Conservation (phyloP, 2,797 vertebrate genomes). For the Pangasius djambal region DNA sequence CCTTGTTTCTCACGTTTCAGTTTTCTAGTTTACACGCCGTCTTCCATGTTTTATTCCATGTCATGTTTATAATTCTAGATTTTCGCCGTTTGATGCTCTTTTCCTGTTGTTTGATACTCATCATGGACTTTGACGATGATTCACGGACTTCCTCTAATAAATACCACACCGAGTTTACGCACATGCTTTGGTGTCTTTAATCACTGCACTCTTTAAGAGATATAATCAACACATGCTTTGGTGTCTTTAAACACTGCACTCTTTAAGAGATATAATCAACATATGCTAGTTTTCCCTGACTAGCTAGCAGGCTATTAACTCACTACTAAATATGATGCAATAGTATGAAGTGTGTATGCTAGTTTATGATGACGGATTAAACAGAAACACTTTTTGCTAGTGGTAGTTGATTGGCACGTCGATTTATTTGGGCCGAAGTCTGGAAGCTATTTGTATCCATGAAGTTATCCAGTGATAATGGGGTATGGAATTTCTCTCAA, state of each 20-base stretch:
- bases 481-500: constrained; percentile 12
- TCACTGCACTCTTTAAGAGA: not conserved
- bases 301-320: not conserved
- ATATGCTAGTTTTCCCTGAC: not conserved
- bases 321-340: not conserved
- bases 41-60: too few relatives aligned
- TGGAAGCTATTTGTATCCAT: constrained; percentile 36
- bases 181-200: not conserved
- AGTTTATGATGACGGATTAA: not conserved
- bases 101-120: not conserved
- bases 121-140: not conserved
- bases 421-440: not conserved
- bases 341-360: not conserved
- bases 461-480: constrained; percentile 17
- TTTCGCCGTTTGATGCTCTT: not conserved
- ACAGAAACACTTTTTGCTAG: not conserved
- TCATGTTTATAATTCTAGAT: not conserved
- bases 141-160: not conserved
- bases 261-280: not conserved
- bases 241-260: not conserved
- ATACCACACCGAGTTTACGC: not conserved
- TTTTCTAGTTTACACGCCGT: not conserved
- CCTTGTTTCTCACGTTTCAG: not conserved
- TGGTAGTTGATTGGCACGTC: not conserved
- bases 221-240: not conserved